Evolutionary conservation across 2,797 vertebrate genomes (phyloP), one percentile per base, ranked within the genome.

Genomic region (Channallabes apus): DNA sequence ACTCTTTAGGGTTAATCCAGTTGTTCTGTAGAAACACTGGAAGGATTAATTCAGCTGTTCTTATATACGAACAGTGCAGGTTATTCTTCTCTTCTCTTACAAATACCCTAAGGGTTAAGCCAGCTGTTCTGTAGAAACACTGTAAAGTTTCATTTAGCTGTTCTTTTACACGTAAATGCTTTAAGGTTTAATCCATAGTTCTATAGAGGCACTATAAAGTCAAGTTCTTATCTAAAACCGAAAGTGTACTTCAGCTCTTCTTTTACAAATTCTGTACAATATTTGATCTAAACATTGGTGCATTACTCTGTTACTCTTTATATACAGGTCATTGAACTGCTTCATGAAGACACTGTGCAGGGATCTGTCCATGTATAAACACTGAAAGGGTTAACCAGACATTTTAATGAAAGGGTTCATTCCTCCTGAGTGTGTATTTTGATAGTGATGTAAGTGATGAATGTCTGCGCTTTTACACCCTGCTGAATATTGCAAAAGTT

Each of bases 171-270:
- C 3, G 0, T 54, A 54, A 73, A 41, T 1, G 2, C 20, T 59
- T 22, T 14, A 41, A 27, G 67, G 29, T 29, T 62, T 46, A 51
- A 51, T 73, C 22, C 41, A 73, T 24, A 35, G 38, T 56, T 24
- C 46, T 69, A 38, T 7, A 68, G 9, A 58, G n/a, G 15, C 20
- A 38, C 35, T 41, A 4, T 35, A 41, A 17, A 20, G 35, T 65
- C 54, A 17, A 20, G 35, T 65, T 67, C 88, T 88, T 88, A 82
- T 84, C 41, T 67, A 59, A 59, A 38, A 32, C 12, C 9, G 22
- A 0, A 78, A 24, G 32, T 32, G 27, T 22, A 24, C 6, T 77
- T 32, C 27, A 61, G 22, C 2, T 62, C 20, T 17, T 38, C 18
- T 15, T 62, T 12, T 38, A 24, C 20, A 79, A 3, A 27, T 35